A percentile compares a stretch with the other conserved stretches of the same genome.
Conservation (phyloP, 2,797 vertebrate species). For the Poliocrania exsul region DNA sequence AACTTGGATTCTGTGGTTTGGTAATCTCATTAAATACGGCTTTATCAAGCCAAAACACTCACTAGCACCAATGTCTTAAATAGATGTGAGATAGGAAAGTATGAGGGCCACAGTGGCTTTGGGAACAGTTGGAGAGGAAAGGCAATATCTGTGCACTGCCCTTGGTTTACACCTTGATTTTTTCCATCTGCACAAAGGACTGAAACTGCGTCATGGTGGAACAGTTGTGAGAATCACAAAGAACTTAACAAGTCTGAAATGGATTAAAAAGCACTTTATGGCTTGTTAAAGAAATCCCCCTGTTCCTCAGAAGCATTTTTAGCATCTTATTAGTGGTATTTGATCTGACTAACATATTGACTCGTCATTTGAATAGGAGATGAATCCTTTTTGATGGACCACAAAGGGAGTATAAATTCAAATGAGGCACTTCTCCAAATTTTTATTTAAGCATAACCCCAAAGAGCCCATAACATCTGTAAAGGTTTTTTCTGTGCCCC, state of each 20-base stretch:
- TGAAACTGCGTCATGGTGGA: slow-evolving; percentile 61
- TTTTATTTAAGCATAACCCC: slow-evolving; percentile 54
- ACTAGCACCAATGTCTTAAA: neutral
- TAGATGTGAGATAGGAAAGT: neutral
- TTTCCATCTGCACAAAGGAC: slow-evolving; percentile 53
- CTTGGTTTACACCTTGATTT: slow-evolving; percentile 68
- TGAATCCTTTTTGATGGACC: slow-evolving; percentile 70
- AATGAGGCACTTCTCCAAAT: slow-evolving; percentile 63
- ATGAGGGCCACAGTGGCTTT: neutral
- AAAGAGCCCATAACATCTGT: slow-evolving; percentile 40
- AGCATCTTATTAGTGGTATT: slow-evolving; percentile 77
- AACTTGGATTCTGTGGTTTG: neutral
- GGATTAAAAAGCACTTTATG: slow-evolving; percentile 79
- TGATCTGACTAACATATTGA: slow-evolving; percentile 79
- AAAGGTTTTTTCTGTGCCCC: slow-evolving; percentile 53
- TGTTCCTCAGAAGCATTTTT: slow-evolving; percentile 75
- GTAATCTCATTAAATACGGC: neutral
- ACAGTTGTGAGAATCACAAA: slow-evolving; percentile 68
- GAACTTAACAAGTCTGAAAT: slow-evolving; percentile 76
- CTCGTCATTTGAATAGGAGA: slow-evolving; percentile 74
- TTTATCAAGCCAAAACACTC: slow-evolving; percentile 3
- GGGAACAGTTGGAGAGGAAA: neutral
- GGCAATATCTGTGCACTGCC: neutral
- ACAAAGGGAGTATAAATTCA: slow-evolving; percentile 78
- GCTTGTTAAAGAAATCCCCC: slow-evolving; percentile 76